Evolutionary conservation across 1,140 invertebrate genomes (phyloP).

Genomic region (Megalopta genalis): DNA sequence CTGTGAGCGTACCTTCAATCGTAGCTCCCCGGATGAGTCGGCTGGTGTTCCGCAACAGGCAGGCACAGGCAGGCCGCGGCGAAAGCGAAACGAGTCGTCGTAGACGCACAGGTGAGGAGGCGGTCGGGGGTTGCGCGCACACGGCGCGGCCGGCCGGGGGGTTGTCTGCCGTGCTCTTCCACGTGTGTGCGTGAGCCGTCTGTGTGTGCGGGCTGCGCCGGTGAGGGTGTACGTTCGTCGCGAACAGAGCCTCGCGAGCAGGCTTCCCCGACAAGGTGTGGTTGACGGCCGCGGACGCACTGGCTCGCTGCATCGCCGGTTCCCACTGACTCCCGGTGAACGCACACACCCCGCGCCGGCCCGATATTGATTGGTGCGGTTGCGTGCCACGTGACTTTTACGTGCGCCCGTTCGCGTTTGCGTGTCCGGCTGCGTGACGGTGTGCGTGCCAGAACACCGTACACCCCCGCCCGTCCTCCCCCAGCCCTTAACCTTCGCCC

Average conservation of each 20-base stretch:
- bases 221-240: too few relatives aligned
- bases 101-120: background rate
- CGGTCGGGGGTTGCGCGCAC: conserved; percentile 1
- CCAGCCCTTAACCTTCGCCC: conserved; percentile 52
- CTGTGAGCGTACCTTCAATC: conserved; percentile 38
- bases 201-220: background rate
- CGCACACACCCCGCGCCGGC: conserved; percentile 43
- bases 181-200: background rate
- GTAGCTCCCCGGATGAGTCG: conserved; percentile 4
- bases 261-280: conserved; percentile 53
- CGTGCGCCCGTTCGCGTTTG: conserved; percentile 15
- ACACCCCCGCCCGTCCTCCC: background rate
- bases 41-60: conserved; percentile 36
- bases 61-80: background rate
- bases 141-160: background rate
- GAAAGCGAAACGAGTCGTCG: conserved; percentile 38
- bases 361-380: conserved; percentile 64
- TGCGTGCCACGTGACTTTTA: conserved; percentile 57
- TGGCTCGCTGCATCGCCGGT: conserved; percentile 24
- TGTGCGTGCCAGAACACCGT: background rate
- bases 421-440: conserved; percentile 26
- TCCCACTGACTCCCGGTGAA: conserved; percentile 35
- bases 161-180: too few relatives aligned
- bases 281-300: conserved; percentile 58
- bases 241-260: background rate